Percentiles rank a stretch among this genome's conserved stretches.
Conservation (phyloP, 2,113 vertebrate species). For the Telmatochromis brachygnathus region DNA sequence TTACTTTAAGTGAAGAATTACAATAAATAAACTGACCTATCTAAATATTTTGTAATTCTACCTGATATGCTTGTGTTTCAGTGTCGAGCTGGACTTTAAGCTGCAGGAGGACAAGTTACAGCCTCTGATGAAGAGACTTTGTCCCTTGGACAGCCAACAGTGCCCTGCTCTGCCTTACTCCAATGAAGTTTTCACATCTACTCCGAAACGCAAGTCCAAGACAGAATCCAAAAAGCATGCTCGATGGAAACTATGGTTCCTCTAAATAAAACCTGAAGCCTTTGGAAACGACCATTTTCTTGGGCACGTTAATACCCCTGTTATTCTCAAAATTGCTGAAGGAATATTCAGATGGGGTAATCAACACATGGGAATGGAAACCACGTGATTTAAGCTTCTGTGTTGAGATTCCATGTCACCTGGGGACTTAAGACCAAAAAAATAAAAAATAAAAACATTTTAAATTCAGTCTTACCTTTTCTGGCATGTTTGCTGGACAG, state of each 20-base stretch:
- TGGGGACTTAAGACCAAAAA: slow-evolving; percentile 10
- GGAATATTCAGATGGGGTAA: slow-evolving; percentile 22
- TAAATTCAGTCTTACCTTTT: slow-evolving; percentile 34
- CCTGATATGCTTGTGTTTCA: slow-evolving; percentile 50
- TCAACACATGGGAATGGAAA: slow-evolving; percentile 10
- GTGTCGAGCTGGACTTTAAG: slow-evolving; percentile 97
- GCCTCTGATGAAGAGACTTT: slow-evolving; percentile 93
- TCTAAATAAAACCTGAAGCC: slow-evolving; percentile 70
- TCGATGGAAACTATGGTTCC: slow-evolving; percentile 99
- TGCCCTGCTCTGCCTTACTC: slow-evolving; percentile 91
- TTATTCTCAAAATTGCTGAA: slow-evolving; percentile 66
- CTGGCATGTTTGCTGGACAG: slow-evolving; percentile 40
- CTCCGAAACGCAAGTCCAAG: slow-evolving; percentile 97
- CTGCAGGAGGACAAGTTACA: slow-evolving; percentile 95
- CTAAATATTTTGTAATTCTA: neutral
- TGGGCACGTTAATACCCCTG: slow-evolving; percentile 6
- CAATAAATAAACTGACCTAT: neutral
- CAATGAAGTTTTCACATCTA: slow-evolving; percentile 90
- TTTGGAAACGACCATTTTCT: slow-evolving; percentile 22
- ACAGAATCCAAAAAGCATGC: slow-evolving; percentile 97
- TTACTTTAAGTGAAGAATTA: neutral
- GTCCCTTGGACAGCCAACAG: slow-evolving; percentile 85
- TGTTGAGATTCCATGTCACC: slow-evolving; percentile 30
- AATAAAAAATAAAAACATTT: neutral
- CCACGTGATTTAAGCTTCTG: slow-evolving; percentile 6